Evolutionary conservation across 2,113 vertebrate species (phyloP).

Genomic region (Lanius ludovicianus): DNA sequence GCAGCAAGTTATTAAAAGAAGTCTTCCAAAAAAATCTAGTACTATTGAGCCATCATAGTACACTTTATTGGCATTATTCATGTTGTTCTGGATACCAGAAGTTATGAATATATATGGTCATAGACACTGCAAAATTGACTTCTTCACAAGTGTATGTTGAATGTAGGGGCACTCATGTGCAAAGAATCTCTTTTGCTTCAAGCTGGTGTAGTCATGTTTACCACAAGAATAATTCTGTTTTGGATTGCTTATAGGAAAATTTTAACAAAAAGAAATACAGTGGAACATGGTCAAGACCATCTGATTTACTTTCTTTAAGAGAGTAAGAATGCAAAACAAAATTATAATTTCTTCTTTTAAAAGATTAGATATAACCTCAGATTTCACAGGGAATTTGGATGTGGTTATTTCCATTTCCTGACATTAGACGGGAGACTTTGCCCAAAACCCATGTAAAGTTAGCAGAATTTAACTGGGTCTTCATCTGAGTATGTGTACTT

Average conservation of each 20-base stretch:
- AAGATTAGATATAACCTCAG: neutral
- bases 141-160: neutral
- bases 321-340: neutral
- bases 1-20: neutral
- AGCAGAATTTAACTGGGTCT: conserved; percentile 48
- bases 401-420: conserved; percentile 29
- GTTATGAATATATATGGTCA: neutral
- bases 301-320: neutral
- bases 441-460: neutral
- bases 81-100: neutral
- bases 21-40: neutral
- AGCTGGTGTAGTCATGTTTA: neutral
- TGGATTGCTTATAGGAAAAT: neutral
- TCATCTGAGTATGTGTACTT: neutral
- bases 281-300: neutral
- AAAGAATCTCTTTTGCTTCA: neutral
- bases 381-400: neutral
- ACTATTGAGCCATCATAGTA: neutral
- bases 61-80: neutral
- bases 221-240: neutral
- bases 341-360: neutral
- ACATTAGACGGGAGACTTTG: neutral
- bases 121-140: neutral
- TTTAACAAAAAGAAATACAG: neutral
- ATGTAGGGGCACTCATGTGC: fast-evolving